phyloP scores from a whole-genome alignment of 2,888 invertebrate species.

The Metallyticus violacea region DNA sequence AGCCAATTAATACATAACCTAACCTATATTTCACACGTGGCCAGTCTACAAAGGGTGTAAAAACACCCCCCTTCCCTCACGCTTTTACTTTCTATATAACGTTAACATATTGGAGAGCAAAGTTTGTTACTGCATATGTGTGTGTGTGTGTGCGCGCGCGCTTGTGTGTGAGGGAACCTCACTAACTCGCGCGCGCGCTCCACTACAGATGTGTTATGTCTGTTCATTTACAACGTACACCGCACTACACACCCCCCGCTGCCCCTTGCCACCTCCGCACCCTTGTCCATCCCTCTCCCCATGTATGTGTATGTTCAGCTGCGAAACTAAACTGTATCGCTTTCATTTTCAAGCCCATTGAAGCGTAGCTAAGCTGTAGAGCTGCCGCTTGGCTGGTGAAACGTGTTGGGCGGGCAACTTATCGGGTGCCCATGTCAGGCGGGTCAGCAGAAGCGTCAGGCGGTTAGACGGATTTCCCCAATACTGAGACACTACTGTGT shows the following conservation, averaged over 20 bases:
- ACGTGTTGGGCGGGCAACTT: constrained; percentile 1
- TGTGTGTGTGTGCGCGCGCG: no score
- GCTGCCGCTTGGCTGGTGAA: background rate
- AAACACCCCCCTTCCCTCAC: constrained; percentile 9
- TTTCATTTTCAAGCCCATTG: constrained; percentile 19
- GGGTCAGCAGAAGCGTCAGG: constrained; percentile 4
- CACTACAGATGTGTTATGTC: constrained; percentile 12
- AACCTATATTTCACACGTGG: constrained; percentile 21
- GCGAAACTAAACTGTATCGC: constrained; percentile 16
- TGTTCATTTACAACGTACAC: constrained; percentile 13
- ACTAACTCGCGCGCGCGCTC: background rate
- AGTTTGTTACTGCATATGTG: no score
- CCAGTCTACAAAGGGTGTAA: constrained; percentile 20
- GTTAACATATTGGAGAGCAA: constrained; percentile 8
- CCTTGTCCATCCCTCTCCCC: background rate
- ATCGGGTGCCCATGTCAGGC: background rate
- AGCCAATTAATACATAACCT: constrained; percentile 20
- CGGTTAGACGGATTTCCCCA: background rate
- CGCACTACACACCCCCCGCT: background rate
- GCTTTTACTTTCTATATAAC: constrained; percentile 16
- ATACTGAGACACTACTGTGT: background rate
- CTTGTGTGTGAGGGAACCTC: no score
- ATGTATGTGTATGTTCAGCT: constrained; percentile 3
- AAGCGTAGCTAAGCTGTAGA: constrained; percentile 11
- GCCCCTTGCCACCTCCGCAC: background rate